Conservation (phyloP, 2,113 vertebrate species). For the Columba livia region DNA sequence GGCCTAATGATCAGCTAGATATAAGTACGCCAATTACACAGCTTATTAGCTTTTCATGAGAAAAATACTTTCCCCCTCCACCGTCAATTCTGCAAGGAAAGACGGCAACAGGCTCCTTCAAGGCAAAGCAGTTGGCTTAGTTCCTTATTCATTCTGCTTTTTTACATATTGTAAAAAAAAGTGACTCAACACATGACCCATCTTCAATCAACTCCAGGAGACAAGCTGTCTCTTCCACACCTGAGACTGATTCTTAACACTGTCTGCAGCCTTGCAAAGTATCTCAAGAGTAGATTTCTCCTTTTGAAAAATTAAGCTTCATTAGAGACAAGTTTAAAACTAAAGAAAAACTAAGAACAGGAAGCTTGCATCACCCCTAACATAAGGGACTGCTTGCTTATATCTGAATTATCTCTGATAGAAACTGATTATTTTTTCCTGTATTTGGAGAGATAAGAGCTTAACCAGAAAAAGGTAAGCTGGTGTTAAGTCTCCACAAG, state of each 20-base stretch:
- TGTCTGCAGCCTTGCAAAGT: neutral
- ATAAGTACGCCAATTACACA: neutral
- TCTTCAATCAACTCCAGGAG: neutral
- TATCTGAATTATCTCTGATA: neutral
- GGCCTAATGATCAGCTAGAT: neutral
- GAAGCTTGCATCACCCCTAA: neutral
- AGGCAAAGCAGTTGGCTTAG: neutral
- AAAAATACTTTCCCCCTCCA: neutral
- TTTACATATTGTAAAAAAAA: neutral
- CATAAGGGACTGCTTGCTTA: neutral
- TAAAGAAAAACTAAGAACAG: neutral
- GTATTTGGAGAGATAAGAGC: neutral
- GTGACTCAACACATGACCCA: neutral
- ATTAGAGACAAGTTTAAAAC: neutral
- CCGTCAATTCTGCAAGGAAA: neutral
- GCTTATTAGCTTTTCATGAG: neutral
- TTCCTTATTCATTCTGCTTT: neutral
- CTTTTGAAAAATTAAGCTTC: neutral
- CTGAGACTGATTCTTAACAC: neutral
- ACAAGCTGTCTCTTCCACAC: neutral
- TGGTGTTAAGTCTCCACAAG: neutral
- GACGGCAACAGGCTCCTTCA: neutral
- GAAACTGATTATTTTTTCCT: neutral
- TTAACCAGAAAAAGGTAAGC: neutral
- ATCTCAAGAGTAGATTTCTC: neutral